Base-by-base conservation (phyloP, 2,113 vertebrate genomes). In the Chaetodon auriga region DNA sequence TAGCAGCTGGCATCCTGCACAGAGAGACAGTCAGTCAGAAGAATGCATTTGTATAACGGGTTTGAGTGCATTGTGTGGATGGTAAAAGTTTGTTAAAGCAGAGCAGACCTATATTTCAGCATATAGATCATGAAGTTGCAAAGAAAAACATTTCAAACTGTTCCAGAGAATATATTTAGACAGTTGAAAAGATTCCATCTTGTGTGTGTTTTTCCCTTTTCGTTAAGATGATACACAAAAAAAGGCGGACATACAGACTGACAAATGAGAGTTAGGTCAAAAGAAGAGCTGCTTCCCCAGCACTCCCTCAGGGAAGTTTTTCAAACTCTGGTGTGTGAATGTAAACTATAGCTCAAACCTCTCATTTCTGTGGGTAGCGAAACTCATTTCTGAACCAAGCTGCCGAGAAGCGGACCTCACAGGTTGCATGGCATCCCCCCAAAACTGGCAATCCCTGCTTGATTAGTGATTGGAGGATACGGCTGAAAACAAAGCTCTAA, bases 1-100 rank as follows among this genome's bases (percentile, higher is more conserved):
- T 97, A 97, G 96, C 97, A 96, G 93, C 80, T 73, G 91, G 93
- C 95, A 93, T 96, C 89, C 92, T 95, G 90, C 84, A 91, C 23
- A 90, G 57, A 80, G 14, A 80, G 2, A 83, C 65, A 51, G 55
- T 78, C 61, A 71, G 55, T 72, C 38, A 45, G n/a, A 14, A 30
- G 14, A 45, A 48, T 41, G 38, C 8, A 43, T 41, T 62, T 68
- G 1, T 54, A 66, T 14, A 49, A 51, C 61, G 19, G 30, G 30
- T 3, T 2, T 36, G 11, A 49, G 43, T 21, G 18, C 7, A 53
- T 21, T 30, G 46, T 41, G 41, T 48, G 16, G 19, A 25, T 51
- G 46, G 15, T 36, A 25, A 58, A 57, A 43, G 5, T 19, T 13
- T 66, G 16, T 6, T 2, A 49, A 61, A 25, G 30, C 30, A 30